Base-by-base conservation (phyloP, 2,888 invertebrate genomes). In the Zele albiditarsus region DNA sequence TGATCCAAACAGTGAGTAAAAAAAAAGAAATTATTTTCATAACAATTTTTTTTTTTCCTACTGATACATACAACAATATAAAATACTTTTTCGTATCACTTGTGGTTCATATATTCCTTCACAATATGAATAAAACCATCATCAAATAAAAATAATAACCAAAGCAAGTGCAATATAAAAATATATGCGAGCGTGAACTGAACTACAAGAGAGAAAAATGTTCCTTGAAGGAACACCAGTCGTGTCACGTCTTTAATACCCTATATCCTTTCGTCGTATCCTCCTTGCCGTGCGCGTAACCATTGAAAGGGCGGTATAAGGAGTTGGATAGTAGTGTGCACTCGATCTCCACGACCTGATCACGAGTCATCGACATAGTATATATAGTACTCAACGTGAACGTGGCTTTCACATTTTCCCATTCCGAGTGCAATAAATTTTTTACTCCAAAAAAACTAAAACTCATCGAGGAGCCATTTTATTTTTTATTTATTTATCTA, bases 1-100 rank as follows among this genome's bases (percentile, higher is more conserved):
- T 85, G 94, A 95, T 89, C 94, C 94, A 38, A 93, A 93, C 88
- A 94, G 94, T 94, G 89, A 94, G 94, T 92, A 46, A 63, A n/a
- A n/a, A 33, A 27, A 31, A 58, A 20, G 2, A 60, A 63, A 63
- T n/a, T 42, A 65, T 33, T 65, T 42, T 38, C 2, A 42, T 66
- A 3, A 23, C 14, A 42, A 66, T 38, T 23, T 25, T 46, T n/a
- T 12, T 46, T n/a, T 46, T 46, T 46, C 33, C 8, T 46, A 1
- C n/a, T 46, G 16, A 42, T 42, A 5, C 31, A 38, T 38, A 38
- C 38, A 38, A 60, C n/a, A n/a, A 12, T 53, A 20, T 20, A 53
- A n/a, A 38, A 23, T 25, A 57, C 57, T 23, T 60, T 60, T 23
- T 23, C 27, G 0, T 3, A 28, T 27, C 3, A 3, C 27, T 27